Base-by-base conservation (phyloP, 2,113 vertebrate genomes). In the Upupa epops region DNA sequence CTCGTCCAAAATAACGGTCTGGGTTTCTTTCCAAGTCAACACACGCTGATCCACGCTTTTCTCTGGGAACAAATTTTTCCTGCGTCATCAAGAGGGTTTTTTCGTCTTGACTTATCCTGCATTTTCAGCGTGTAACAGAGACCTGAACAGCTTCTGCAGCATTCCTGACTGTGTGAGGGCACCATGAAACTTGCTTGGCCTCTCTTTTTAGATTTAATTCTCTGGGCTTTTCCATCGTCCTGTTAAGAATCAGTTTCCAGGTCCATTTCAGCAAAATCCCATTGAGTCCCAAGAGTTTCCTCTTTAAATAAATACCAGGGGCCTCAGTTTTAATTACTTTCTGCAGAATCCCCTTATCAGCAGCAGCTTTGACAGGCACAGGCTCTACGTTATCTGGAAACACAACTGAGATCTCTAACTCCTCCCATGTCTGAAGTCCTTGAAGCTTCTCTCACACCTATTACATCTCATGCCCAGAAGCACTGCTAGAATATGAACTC, bases 321-420 rank as follows among this genome's bases (percentile, higher is more conserved):
- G 42, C 87, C 89, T 20, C 78, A 94, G 89, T 93, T 95, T 94
- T 94, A 96, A 96, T 95, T 95, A 94, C 81, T 95, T 95, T 82
- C 89, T 79, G 71, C 89, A 82, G 89, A 96, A 95, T 93, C 89
- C 94, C 87, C 91, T 96, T 95, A 95, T 89, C 93, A 94, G 94
- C 87, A 87, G 91, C 8, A 89, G 84, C 87, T 92, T 70, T 94
- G 94, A 84, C 84, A 95, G 94, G 63, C 78, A 54, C 55, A 46
- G 78, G 58, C 91, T 92, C 2, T 1, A 9, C 2, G 0, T 76
- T 92, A 92, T 95, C 94, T 89, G 87, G 71, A 79, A 79, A 64
- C 87, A 93, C 66, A 90, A 92, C 93, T 82, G 89, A 94, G 94
- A 95, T 94, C 73, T 86, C 89, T 29, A 89, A 85, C 87, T 85